phyloP scores from a whole-genome alignment of 2,888 invertebrate genomes.

The Ptilodon capucinus region DNA sequence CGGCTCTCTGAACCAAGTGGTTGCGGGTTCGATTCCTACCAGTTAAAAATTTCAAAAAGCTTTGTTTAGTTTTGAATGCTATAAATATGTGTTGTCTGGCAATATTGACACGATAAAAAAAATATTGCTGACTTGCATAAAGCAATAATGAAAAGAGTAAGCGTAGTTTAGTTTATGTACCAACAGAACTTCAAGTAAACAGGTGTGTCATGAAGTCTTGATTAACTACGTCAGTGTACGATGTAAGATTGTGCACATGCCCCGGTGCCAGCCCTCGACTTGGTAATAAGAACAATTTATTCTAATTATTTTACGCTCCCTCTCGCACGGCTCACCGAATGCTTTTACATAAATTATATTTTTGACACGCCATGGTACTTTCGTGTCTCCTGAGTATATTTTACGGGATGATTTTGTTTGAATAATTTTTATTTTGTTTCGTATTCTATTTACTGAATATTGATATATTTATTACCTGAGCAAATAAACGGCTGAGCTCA shows the following conservation, averaged over 20 bases:
- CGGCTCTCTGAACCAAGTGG: no score
- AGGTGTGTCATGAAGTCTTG: not conserved
- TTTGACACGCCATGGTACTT: constrained; percentile 7
- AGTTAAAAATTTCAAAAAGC: no score
- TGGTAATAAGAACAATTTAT: constrained; percentile 53
- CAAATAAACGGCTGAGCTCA: no score
- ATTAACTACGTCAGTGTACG: constrained; percentile 37
- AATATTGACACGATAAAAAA: no score
- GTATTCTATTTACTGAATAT: not conserved
- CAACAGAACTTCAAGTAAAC: no score
- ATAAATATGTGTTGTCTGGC: no score
- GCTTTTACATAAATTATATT: constrained; percentile 34
- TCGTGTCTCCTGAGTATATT: not conserved
- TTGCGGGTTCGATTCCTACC: no score
- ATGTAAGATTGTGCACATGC: constrained; percentile 42
- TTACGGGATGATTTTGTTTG: not conserved
- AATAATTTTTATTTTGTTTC: not conserved
- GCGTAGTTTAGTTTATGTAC: no score
- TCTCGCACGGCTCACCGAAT: constrained; percentile 22
- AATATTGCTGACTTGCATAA: no score
- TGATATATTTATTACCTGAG: no score
- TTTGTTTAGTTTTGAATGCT: no score
- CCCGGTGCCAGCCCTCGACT: constrained; percentile 38
- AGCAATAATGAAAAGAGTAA: no score
- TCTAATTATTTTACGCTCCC: constrained; percentile 44